A percentile compares a stretch with the other conserved stretches of the same genome.
Conservation (phyloP, 2,113 vertebrate genomes). For the Tetrax tetrax region DNA sequence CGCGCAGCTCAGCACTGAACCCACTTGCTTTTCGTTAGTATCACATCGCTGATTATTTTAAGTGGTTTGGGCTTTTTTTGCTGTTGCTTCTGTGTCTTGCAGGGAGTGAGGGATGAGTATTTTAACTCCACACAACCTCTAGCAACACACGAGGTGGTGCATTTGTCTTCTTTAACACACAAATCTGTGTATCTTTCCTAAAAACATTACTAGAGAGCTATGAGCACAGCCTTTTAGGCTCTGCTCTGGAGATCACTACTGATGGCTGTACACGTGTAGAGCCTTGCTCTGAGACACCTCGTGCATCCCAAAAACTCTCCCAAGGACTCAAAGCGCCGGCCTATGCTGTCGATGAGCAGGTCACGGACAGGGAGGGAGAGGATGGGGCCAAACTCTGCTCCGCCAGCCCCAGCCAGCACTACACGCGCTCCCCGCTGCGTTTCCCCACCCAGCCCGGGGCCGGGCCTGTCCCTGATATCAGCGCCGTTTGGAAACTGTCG, state of each 20-base stretch:
- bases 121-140: background rate
- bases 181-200: background rate
- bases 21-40: background rate
- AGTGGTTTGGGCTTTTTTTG: background rate
- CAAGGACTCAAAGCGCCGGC: background rate
- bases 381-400: background rate
- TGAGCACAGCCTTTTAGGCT: background rate
- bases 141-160: background rate
- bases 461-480: background rate
- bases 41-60: background rate
- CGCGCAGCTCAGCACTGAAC: background rate
- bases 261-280: background rate
- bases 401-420: background rate
- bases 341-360: background rate
- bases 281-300: background rate
- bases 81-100: background rate
- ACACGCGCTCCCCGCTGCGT: fast-evolving
- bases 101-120: background rate
- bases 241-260: background rate
- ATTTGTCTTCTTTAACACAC: background rate
- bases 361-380: background rate
- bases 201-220: background rate
- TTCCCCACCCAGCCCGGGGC: background rate
- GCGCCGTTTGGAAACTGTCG: background rate
- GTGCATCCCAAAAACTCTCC: background rate